Conservation (phyloP, 2,797 vertebrate species). For the Poeciliopsis turneri region DNA sequence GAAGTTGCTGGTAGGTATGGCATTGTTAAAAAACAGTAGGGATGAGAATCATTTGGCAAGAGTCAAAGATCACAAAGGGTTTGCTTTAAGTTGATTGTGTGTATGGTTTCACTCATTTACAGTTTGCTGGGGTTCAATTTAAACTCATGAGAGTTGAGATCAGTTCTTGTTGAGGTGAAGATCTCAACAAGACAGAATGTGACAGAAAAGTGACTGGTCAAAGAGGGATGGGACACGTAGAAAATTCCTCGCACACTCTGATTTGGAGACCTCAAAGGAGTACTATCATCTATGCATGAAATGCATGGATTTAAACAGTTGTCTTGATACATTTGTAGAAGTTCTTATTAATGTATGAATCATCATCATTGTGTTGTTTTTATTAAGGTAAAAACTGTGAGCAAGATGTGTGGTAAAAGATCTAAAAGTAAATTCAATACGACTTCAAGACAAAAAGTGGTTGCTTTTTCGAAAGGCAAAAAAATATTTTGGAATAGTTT, state of each 20-base stretch:
- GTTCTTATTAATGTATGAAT: slow-evolving; percentile 66
- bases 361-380: slow-evolving; percentile 72
- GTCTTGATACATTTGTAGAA: slow-evolving; percentile 74
- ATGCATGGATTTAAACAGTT: slow-evolving; percentile 82
- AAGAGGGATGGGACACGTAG: slow-evolving; percentile 31
- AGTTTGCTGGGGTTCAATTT: slow-evolving; percentile 18
- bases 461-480: slow-evolving; percentile 67
- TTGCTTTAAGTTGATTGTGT: slow-evolving; percentile 14
- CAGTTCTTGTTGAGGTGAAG: slow-evolving; percentile 26
- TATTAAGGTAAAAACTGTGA: slow-evolving; percentile 75
- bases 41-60: slow-evolving; percentile 30
- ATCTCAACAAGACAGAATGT: slow-evolving; percentile 21
- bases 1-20: slow-evolving; percentile 15
- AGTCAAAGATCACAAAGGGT: slow-evolving; percentile 20
- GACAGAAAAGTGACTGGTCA: slow-evolving; percentile 23
- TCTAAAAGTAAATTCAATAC: slow-evolving; percentile 36
- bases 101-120: slow-evolving; percentile 26
- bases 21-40: slow-evolving; percentile 42
- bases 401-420: slow-evolving; percentile 47
- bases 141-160: slow-evolving; percentile 20
- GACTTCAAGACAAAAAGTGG: slow-evolving; percentile 78
- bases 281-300: slow-evolving; percentile 82
- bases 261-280: slow-evolving; percentile 49
- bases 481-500: slow-evolving; percentile 33
- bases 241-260: slow-evolving; percentile 35